Percentiles rank a stretch among this genome's conserved stretches.
phyloP scores from a whole-genome alignment of 2,888 invertebrate species.

The Platerodrilus igneus region DNA sequence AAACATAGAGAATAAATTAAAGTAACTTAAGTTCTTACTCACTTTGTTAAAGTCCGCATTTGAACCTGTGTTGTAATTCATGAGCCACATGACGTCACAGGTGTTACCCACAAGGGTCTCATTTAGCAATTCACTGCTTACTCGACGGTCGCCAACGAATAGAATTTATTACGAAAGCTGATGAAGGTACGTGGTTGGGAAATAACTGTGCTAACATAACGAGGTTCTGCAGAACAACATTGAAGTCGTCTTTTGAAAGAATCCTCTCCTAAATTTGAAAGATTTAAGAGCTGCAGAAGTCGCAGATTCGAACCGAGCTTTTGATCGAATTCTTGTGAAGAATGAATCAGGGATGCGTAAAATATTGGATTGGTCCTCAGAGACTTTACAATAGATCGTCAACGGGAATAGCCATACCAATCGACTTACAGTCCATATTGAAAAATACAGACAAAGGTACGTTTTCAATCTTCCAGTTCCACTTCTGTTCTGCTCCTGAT shows the following conservation, averaged over 20 bases:
- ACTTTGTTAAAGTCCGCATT: too few relatives aligned
- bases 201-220: conserved; percentile 23
- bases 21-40: too few relatives aligned
- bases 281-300: conserved; percentile 16
- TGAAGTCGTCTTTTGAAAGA: conserved; percentile 19
- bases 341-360: conserved; percentile 34
- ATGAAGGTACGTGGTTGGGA: conserved; percentile 23
- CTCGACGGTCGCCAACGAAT: conserved; percentile 27
- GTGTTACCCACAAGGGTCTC: conserved; percentile 30
- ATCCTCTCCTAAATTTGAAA: conserved; percentile 23
- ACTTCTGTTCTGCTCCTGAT: conserved; percentile 36
- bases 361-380: conserved; percentile 37
- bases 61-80: too few relatives aligned
- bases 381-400: conserved; percentile 36
- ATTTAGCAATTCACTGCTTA: conserved; percentile 31
- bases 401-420: conserved; percentile 35
- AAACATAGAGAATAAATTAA: too few relatives aligned
- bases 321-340: conserved; percentile 31
- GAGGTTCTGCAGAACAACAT: conserved; percentile 22
- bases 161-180: conserved; percentile 28
- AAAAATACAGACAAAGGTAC: conserved; percentile 40
- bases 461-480: conserved; percentile 39
- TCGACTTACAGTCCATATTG: conserved; percentile 38
- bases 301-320: conserved; percentile 18
- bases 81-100: conserved; percentile 29